A percentile compares a stretch with the other conserved stretches of the same genome.
These are phyloP conservation scores for Heterochromis multidens DNA, from an alignment of 2,113 vertebrate genomes.

Conservation along the genomic window DNA sequence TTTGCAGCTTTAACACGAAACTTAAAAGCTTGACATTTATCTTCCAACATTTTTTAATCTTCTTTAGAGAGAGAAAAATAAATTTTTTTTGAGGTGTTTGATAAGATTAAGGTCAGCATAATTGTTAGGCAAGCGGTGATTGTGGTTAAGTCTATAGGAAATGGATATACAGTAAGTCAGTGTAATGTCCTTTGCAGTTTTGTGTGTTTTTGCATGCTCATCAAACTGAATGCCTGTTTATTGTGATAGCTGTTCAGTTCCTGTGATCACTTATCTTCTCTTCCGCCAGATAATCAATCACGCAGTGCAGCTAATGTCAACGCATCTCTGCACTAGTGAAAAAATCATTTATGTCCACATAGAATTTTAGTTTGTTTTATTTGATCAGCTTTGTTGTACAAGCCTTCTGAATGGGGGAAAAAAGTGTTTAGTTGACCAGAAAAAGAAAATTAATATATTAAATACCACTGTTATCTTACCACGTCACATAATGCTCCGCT, in stretches of 20 bases:
- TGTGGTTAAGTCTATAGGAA: neutral
- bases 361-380: neutral
- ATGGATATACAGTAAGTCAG: neutral
- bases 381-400: neutral
- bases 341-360: neutral
- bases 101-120: neutral
- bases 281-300: slow-evolving; percentile 19
- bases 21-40: neutral
- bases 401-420: neutral
- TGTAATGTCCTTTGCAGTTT: neutral
- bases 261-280: slow-evolving; percentile 18
- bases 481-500: slow-evolving; percentile 50
- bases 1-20: too few species aligned
- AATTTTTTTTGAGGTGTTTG: neutral
- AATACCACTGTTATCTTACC: slow-evolving; percentile 38
- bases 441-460: neutral
- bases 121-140: neutral
- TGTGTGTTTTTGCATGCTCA: neutral
- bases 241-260: neutral
- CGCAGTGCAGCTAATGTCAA: neutral
- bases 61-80: neutral
- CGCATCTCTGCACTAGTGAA: neutral
- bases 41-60: neutral
- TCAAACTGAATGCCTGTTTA: neutral
- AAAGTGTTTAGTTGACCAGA: neutral